Base-by-base conservation (phyloP, 92 coral and sea anemone species). In the Heteractis magnifica region DNA sequence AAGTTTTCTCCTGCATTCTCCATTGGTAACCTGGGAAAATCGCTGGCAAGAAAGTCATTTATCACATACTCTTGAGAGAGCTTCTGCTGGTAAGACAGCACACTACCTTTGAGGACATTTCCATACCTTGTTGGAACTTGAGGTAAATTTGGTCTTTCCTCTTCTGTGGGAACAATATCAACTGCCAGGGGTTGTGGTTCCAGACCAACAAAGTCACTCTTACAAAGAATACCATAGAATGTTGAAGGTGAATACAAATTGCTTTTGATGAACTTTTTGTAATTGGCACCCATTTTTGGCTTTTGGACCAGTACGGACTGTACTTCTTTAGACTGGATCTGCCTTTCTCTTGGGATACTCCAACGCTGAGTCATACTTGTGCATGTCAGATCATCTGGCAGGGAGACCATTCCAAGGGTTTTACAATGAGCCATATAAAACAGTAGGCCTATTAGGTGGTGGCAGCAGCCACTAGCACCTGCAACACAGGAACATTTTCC, bases 371-470 rank as follows among this genome's bases (percentile, higher is more conserved):
- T 83, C 80, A n/a, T 89, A 83, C 44, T 34, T 34, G 44, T 34
- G 77, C 90, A 87, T 3, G 93, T 84, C 55, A 90, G 77, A 16
- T 85, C 93, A 58, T 90, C 88, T 6, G 92, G 93, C 15, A 90
- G 56, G 6, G 91, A 48, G 23, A 72, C 41, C 18, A 78, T 49
- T 26, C 89, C 90, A 55, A 92, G 87, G 21, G 62, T 68, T 74
- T 82, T 90, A 49, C 73, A 85, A 44, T 82, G 92, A 18, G 93
- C 71, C 78, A 92, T 51, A 2, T 34, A 34, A 2, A 34, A 34
- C 3, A 34, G 3, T 34, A 34, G 44, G 44, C 44, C 3, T 34
- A 34, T 34, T 2, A 34, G 3, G 44, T 34, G 44, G 44, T 34
- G 44, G 44, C 44, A 34, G 3, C 44, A 34, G 44, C 3, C 44